Base-by-base conservation (phyloP, 2,888 invertebrate genomes). In the Campopleginae sp. region DNA sequence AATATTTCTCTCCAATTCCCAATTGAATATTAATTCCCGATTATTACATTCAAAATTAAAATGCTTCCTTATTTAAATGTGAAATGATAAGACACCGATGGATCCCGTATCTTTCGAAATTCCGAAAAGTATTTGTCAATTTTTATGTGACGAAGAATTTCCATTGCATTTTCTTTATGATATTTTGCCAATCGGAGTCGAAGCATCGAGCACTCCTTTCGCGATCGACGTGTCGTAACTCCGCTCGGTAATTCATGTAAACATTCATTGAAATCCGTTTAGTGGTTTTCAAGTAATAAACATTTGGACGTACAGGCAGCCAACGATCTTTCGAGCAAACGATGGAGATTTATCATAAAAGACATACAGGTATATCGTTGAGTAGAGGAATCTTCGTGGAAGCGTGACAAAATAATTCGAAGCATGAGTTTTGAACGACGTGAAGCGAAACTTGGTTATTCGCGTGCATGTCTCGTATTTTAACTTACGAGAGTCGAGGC, bases 341-440 rank as follows among this genome's bases (percentile, higher is more conserved):
- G 23, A 2, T 10, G 23, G 3, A 54, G 54, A 23, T 54, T 58
- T 27, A 4, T 51, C 38, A 38, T 38, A 38, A 38, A 38, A 58
- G 0, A 27, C 14, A 27, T 14, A 58, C 14, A 51, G 8, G 14
- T 27, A 58, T 58, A 27, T 27, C 4, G 6, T 5, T 2, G 12
- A 27, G 14, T 23, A 8, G 23, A 79, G 48, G 31, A 83, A 83
- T 75, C 61, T 63, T 63, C 79, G 51, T 63, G 79, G 75, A 80
- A 80, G 79, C 79, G 79, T 79, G 79, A 80, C 83, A 83, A 80
- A 83, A 75, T 75, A 63, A 80, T 83, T 83, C 79, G 70, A 51
- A 79, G 79, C 75, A 63, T 70, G 75, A 80, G 75, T 75, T 79
- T 75, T 75, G 33, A 83, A 51, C 75, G 51, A 70, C 74, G 48